Evolutionary conservation across 2,797 vertebrate species (phyloP).

Genomic region (Gadopsis bispinosus): DNA sequence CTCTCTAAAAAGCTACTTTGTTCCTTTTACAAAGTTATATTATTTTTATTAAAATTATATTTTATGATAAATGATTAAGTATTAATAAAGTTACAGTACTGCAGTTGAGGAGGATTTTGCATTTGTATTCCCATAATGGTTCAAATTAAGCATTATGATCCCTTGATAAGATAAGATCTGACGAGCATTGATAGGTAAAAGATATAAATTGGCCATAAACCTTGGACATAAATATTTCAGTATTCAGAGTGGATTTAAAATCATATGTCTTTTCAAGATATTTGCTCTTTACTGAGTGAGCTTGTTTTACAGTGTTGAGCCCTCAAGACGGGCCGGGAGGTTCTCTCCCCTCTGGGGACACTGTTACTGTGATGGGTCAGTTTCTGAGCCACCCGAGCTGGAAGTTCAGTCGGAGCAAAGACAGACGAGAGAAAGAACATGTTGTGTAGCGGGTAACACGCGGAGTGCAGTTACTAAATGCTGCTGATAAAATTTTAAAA

Average conservation of each 20-base stretch:
- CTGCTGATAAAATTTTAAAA: constrained; percentile 10
- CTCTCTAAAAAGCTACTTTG: background rate
- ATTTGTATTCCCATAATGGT: background rate
- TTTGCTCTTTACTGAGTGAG: constrained; percentile 14
- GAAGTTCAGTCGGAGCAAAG: constrained; percentile 43
- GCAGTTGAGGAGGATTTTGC: background rate
- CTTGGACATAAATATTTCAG: background rate
- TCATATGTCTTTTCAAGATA: background rate
- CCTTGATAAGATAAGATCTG: background rate
- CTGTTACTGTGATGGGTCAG: constrained; percentile 44
- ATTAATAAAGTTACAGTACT: background rate
- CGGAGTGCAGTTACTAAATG: constrained; percentile 10
- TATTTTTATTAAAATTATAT: background rate
- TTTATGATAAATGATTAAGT: background rate
- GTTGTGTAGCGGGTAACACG: constrained; percentile 20
- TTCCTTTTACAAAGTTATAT: background rate
- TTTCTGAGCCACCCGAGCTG: constrained; percentile 55
- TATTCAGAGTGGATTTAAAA: background rate
- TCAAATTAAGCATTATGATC: background rate
- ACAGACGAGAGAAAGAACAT: constrained; percentile 36
- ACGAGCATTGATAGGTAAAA: background rate
- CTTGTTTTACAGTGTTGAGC: constrained; percentile 18
- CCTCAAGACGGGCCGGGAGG: constrained; percentile 13
- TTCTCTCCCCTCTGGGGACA: constrained; percentile 39
- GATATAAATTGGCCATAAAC: background rate